phyloP scores from a whole-genome alignment of 2,888 invertebrate species.

The Mesorhabditis belari region DNA sequence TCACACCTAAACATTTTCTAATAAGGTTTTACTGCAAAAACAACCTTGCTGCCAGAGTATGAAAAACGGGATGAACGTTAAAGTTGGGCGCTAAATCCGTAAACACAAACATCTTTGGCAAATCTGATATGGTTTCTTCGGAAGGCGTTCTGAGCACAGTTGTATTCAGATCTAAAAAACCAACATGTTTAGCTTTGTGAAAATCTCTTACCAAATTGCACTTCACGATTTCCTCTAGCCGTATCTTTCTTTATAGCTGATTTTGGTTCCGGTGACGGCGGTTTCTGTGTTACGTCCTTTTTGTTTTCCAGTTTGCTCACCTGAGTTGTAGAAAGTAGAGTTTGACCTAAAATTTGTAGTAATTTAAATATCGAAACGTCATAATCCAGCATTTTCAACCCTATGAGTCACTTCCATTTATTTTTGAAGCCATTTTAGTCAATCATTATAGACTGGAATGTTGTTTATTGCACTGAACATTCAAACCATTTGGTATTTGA shows the following conservation, averaged over 20 bases:
- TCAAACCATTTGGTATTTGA: no score
- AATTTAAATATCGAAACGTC: no score
- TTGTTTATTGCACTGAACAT: no score
- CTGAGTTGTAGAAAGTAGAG: no score
- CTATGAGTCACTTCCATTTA: no score
- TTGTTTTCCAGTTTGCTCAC: no score
- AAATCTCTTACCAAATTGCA: constrained; percentile 8
- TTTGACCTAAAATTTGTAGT: no score
- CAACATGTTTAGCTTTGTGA: background rate
- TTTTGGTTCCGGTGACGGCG: background rate
- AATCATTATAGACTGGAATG: no score
- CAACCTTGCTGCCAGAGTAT: constrained; percentile 11
- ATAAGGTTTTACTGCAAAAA: background rate
- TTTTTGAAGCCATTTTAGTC: no score
- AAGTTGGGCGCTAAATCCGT: constrained; percentile 3
- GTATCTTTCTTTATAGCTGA: background rate
- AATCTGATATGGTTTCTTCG: constrained; percentile 8
- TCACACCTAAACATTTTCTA: constrained; percentile 20
- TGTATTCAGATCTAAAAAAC: background rate
- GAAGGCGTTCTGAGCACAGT: constrained; percentile 3
- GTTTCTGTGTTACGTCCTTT: no score
- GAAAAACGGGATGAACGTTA: constrained; percentile 31
- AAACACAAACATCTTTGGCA: background rate
- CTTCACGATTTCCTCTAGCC: constrained; percentile 1
- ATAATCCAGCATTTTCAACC: no score